These are phyloP conservation scores for Astreopora myriophthalma DNA, from an alignment of 64 coral and sea anemone genomes.

Conservation along the genomic window DNA sequence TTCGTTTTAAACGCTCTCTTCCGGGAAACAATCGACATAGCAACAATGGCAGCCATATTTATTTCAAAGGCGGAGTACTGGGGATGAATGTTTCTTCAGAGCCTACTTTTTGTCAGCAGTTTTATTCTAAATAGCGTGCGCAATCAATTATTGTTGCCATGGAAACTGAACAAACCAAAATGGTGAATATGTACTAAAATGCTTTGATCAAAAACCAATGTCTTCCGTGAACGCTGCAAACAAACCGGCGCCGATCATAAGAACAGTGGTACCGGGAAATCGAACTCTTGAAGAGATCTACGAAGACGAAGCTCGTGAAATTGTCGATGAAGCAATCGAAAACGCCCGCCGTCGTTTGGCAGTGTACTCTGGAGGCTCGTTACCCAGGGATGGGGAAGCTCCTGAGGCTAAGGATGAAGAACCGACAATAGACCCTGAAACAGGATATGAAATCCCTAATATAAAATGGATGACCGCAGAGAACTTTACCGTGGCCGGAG, in stretches of 20 bases:
- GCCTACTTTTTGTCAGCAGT: too few relatives aligned
- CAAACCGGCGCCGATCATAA: background rate
- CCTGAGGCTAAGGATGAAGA: slow-evolving; percentile 42
- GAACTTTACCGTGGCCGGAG: slow-evolving; percentile 89
- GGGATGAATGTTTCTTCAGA: background rate
- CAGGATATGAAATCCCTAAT: slow-evolving; percentile 77
- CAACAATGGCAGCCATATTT: background rate
- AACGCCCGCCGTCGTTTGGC: slow-evolving; percentile 80
- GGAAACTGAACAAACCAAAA: slow-evolving; percentile 13
- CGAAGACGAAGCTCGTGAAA: slow-evolving; percentile 88
- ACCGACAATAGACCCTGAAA: slow-evolving; percentile 66
- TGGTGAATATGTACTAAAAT: background rate
- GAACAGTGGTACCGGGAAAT: slow-evolving; percentile 85
- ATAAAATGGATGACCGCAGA: slow-evolving; percentile 96
- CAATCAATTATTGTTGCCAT: background rate
- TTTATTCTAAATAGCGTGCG: too few relatives aligned
- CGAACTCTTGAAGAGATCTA: slow-evolving; percentile 79
- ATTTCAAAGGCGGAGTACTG: background rate
- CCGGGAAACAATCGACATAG: background rate
- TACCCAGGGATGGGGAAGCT: background rate
- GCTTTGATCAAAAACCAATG: background rate
- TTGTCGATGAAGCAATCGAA: slow-evolving; percentile 97
- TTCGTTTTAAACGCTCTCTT: background rate
- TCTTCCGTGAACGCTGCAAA: background rate
- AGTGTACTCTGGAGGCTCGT: background rate